These are phyloP conservation scores for Heteromormyrus szaboi DNA, from an alignment of 2,797 vertebrate species.

Conservation along the genomic window DNA sequence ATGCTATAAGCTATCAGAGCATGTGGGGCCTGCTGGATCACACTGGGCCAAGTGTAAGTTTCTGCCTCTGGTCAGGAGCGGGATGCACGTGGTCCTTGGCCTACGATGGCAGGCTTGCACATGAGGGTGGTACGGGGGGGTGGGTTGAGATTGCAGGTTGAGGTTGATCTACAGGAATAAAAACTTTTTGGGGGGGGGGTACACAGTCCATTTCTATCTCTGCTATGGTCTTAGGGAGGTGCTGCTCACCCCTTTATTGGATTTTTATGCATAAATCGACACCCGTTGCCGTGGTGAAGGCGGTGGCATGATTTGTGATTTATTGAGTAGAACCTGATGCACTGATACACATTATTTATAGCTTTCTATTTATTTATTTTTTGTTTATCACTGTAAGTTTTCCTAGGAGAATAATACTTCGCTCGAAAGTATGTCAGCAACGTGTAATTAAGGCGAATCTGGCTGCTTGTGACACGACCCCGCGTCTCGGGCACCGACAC, in stretches of 20 bases:
- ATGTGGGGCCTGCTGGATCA: not conserved
- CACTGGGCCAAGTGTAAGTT: not conserved
- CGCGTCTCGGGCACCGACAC: not conserved
- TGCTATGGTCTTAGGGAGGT: not conserved
- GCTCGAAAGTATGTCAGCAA: not conserved
- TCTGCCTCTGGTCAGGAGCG: not conserved
- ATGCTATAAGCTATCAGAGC: not conserved
- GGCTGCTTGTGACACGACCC: not conserved
- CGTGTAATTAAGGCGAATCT: not conserved
- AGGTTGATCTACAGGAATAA: too few species aligned
- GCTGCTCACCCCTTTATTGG: not conserved
- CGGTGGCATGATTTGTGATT: not conserved
- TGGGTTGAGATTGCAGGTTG: not conserved
- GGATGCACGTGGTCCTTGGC: not conserved
- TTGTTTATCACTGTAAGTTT: not conserved
- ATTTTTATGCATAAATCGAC: not conserved
- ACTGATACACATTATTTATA: not conserved
- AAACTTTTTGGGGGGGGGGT: not conserved
- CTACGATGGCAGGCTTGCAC: not conserved
- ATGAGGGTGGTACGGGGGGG: not conserved
- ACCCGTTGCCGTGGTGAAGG: not conserved
- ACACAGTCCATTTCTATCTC: too few species aligned
- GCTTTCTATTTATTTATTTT: not conserved
- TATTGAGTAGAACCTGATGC: not conserved
- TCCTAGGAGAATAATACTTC: not conserved